Base-by-base conservation (phyloP, 2,113 vertebrate genomes). In the Tetrax tetrax region DNA sequence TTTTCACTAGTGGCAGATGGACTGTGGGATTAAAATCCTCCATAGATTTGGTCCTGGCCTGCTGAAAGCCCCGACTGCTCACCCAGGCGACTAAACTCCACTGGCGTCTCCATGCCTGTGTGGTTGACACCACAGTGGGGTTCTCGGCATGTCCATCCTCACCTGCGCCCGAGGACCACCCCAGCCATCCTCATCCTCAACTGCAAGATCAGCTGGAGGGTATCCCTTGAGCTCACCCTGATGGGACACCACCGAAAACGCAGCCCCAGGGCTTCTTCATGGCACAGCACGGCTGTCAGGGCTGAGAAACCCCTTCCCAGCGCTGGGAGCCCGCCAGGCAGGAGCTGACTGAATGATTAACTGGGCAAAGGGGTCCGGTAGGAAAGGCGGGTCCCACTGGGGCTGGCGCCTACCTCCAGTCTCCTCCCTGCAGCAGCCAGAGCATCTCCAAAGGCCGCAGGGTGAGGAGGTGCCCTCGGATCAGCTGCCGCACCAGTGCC, bases 351-450 rank as follows among this genome's bases (percentile, higher is more conserved):
- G 4, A 68, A 2, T 5, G 19, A 93, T 91, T 83, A 89, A 75
- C 77, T 60, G 4, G 1, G 68, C 86, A 74, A 63, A 0, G 0
- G 94, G 60, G 38, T n/a, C 57, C 0, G 0, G 41, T 20, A 74
- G 75, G 17, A 69, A 53, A 6, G 4, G 27, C 29, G 28, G 43
- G 4, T 9, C 66, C 82, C 5, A 22, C 75, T 59, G 63, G 47
- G 89, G 23, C 47, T 16, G 54, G 28, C 0, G 2, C 45, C 68
- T 41, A 45, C 84, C 82, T 82, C 45, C 63, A 1, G 1, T 2
- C 15, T 13, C 21, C 27, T 22, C 5, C 5, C 23, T 5, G 12
- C 59, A 50, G 70, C 74, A 76, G 33, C 38, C 4, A 0, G 25
- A 85, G 84, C 78, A 69, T 66, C 54, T 59, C 84, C 87, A 86